Evolutionary conservation across 2,888 invertebrate species (phyloP), one percentile per base, ranked within the genome.

Genomic region (Agrotis clavis): DNA sequence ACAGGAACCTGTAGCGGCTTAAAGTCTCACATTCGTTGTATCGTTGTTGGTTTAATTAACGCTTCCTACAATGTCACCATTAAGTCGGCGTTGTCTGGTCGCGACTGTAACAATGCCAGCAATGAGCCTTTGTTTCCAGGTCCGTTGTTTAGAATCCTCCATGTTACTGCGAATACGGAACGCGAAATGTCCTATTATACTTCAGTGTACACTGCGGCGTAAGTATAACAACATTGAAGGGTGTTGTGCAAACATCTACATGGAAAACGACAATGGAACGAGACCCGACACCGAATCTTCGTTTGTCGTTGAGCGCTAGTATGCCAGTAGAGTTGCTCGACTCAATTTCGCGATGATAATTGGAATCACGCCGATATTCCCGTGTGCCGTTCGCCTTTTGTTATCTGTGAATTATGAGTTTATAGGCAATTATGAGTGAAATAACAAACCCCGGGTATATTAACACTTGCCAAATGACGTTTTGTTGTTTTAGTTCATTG

Each of bases 1-100:
- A 88, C 88, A 83, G 83, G 74, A 77, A 81, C 86, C 86, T 79
- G 81, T 68, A 73, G 78, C 87, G 85, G 86, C 88, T 89, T 88
- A 91, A 91, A 90, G 75, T 90, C 91, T 91, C 91, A 90, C 90
- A 91, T 91, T 90, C 89, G 87, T 85, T 85, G 90, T 87, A 90
- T 90, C 90, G 91, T 90, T 91, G 92, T 92, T 90, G 91, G 89
- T 92, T 94, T 94, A 95, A 95, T 95, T 94, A 95, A 95, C 92
- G 90, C 93, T 94, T 93, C 92, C 94, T 93, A 92, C 91, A 91
- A 92, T 94, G 95, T 94, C 93, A 94, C 92, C 92, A 94, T 95
- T 94, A 94, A 93, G 92, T 90, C 91, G 84, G 86, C 85, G 92
- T 91, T 90, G 91, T 91, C 89, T 90, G 89, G 86, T 87, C 89